Conservation (phyloP, 2,113 vertebrate genomes). For the Lipophrys pholis region DNA sequence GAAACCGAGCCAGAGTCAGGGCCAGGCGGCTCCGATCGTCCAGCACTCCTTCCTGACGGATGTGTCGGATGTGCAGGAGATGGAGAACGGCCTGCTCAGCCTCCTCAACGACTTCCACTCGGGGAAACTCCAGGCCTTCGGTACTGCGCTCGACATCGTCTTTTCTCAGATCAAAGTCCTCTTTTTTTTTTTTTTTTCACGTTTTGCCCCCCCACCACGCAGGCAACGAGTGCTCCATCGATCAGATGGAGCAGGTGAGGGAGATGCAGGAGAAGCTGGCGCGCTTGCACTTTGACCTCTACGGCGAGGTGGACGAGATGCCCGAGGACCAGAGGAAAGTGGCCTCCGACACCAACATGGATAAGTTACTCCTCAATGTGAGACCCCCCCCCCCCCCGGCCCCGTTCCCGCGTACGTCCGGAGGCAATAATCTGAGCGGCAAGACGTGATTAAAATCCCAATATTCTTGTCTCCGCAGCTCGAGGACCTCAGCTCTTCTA, state of each 20-base stretch:
- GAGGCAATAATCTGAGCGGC: neutral
- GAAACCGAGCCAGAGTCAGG: conserved; percentile 80
- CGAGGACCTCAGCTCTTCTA: conserved; percentile 98
- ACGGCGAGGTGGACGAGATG: conserved; percentile 93
- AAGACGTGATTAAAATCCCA: neutral
- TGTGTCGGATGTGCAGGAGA: conserved; percentile 97
- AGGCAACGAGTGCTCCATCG: conserved; percentile 98
- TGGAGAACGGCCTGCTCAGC: conserved; percentile 96
- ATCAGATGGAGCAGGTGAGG: conserved; percentile 97
- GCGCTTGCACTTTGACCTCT: conserved; percentile 94
- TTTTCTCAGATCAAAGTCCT: too few relatives aligned
- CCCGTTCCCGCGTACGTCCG: neutral
- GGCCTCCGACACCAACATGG: conserved; percentile 93
- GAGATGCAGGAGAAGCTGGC: conserved; percentile 99
- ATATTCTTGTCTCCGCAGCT: conserved; percentile 84
- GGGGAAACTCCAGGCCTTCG: conserved; percentile 97
- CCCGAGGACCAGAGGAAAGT: conserved; percentile 91
- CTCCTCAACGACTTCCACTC: conserved; percentile 99
- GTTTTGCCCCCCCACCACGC: neutral
- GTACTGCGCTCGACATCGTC: conserved; percentile 72
- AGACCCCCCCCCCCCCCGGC: conserved; percentile 49
- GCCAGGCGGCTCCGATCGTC: conserved; percentile 86
- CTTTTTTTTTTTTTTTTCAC: too few relatives aligned
- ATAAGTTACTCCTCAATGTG: conserved; percentile 94
- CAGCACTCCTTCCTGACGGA: conserved; percentile 98